These are phyloP conservation scores for Allolobophora icterica DNA, from an alignment of 2,888 invertebrate species.

Conservation along the genomic window DNA sequence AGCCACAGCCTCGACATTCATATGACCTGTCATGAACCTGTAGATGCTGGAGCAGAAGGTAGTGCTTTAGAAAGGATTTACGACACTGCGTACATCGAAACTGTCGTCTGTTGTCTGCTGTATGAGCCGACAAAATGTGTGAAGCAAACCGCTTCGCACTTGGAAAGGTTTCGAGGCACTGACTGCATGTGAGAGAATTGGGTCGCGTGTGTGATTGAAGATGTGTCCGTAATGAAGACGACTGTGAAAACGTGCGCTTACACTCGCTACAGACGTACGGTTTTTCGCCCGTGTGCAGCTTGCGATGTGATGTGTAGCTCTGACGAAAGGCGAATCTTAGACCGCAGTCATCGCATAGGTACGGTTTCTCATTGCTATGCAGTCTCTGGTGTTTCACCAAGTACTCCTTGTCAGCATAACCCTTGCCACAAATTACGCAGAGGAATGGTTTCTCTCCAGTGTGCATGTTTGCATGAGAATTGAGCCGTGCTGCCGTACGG, in stretches of 20 bases:
- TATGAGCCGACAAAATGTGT: background rate
- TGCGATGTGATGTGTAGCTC: slow-evolving; percentile 3
- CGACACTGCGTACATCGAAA: background rate
- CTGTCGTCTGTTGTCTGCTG: background rate
- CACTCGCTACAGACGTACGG: background rate
- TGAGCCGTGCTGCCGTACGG: background rate
- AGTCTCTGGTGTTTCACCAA: background rate
- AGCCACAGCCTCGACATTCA: background rate
- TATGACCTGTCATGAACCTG: background rate
- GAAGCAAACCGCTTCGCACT: background rate
- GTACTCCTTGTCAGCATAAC: background rate
- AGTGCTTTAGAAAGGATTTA: background rate
- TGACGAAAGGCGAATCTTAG: background rate
- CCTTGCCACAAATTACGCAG: background rate
- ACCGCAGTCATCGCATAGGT: background rate
- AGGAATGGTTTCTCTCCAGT: background rate
- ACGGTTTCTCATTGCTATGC: background rate
- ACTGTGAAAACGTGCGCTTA: slow-evolving; percentile 5
- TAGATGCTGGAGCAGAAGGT: background rate
- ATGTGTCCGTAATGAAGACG: background rate
- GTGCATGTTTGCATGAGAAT: background rate
- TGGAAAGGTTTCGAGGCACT: background rate
- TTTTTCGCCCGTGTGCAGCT: background rate
- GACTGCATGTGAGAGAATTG: background rate
- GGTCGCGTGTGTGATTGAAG: background rate